Evolutionary conservation across 2,113 vertebrate species (phyloP).

Genomic region (Oncorhynchus nerka): DNA sequence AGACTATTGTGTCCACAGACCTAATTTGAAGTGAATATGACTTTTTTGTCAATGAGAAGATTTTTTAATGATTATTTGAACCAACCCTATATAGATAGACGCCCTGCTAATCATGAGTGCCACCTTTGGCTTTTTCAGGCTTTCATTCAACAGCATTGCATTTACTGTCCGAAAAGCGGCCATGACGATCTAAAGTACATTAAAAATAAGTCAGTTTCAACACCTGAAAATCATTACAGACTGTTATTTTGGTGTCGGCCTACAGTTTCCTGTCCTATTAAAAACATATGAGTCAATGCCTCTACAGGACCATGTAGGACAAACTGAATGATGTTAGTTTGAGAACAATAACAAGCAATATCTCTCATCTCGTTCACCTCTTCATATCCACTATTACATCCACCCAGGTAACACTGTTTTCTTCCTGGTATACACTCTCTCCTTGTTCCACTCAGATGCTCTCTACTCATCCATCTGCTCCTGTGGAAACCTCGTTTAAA

Average conservation of each 20-base stretch:
- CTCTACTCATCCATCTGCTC: background rate
- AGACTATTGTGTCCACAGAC: no score
- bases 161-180: background rate
- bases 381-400: background rate
- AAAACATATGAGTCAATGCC: no score
- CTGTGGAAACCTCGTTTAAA: background rate
- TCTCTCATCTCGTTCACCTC: background rate
- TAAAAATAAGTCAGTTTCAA: background rate
- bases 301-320: background rate
- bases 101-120: background rate
- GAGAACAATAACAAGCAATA: background rate
- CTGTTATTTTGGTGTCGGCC: background rate
- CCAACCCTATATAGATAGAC: conserved; percentile 34
- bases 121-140: background rate
- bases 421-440: background rate
- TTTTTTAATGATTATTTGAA: no score
- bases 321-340: background rate
- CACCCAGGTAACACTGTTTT: background rate
- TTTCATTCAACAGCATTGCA: background rate
- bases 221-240: background rate
- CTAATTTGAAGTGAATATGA: no score
- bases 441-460: background rate
- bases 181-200: background rate
- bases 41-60: no score
- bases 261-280: background rate